Percentiles rank a stretch among this genome's conserved stretches.
Conservation (phyloP, 1,140 invertebrate species). For the Heliconius melpomene region DNA sequence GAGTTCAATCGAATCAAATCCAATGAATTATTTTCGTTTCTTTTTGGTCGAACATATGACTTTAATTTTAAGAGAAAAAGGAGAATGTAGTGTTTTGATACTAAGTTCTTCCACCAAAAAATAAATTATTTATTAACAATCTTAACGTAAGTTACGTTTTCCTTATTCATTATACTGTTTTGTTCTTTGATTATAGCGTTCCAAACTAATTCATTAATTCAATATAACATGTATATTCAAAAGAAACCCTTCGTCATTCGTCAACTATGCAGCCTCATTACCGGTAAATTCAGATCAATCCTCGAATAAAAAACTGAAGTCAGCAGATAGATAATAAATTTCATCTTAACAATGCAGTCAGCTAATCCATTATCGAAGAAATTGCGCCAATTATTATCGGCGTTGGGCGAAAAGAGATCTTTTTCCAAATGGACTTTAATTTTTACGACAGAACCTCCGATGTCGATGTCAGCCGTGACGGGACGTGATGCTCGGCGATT, state of each 20-base stretch:
- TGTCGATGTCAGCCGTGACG: constrained; percentile 58
- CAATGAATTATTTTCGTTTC: too few species aligned
- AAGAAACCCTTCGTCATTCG: not conserved
- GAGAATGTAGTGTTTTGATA: too few species aligned
- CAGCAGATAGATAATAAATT: constrained; percentile 31
- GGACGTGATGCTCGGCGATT: constrained; percentile 46
- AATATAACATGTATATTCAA: too few species aligned
- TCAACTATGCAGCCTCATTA: not conserved
- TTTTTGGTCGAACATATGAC: too few species aligned
- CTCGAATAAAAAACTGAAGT: not conserved
- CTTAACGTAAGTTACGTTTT: too few species aligned
- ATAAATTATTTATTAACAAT: too few species aligned
- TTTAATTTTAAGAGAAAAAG: too few species aligned
- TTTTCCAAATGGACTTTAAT: constrained; percentile 56
- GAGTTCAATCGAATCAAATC: too few species aligned
- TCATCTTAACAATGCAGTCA: constrained; percentile 26
- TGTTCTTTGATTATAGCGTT: too few species aligned
- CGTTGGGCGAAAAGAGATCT: constrained; percentile 26
- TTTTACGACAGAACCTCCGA: constrained; percentile 52
- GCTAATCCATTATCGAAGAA: constrained; percentile 36
- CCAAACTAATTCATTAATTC: too few species aligned
- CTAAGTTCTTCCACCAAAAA: too few species aligned
- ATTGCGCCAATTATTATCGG: constrained; percentile 40
- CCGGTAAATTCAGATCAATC: not conserved
- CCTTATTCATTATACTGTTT: too few species aligned